A percentile compares a stretch with the other conserved stretches of the same genome.
Evolutionary conservation across 2,113 vertebrate species (phyloP).

Genomic region (Astatotilapia flaviijosephi): DNA sequence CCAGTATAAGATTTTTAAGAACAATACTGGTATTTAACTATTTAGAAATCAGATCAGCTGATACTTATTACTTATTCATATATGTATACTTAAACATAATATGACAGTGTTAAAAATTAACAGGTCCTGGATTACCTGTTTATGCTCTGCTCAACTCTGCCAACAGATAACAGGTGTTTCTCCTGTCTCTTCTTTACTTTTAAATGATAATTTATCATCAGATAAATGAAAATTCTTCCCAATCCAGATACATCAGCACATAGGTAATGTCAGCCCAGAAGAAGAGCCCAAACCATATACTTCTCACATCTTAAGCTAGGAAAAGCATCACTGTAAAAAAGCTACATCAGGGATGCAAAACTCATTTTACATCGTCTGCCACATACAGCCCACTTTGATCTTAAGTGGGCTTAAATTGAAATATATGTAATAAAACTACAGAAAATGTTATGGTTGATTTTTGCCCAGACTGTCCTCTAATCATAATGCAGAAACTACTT

Average conservation of each 20-base stretch:
- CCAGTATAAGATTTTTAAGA: not conserved
- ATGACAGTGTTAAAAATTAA: not conserved
- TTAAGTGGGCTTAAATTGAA: not conserved
- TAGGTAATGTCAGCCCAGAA: not conserved
- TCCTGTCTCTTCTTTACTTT: not conserved
- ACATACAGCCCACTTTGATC: not conserved
- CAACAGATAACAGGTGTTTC: not conserved
- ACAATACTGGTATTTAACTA: not conserved
- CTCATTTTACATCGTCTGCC: not conserved
- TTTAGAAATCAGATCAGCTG: not conserved
- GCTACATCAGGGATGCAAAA: not conserved
- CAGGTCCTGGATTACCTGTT: not conserved
- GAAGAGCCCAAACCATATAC: not conserved
- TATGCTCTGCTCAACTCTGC: not conserved
- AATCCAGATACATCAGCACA: not conserved
- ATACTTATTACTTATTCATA: not conserved
- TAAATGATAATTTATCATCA: accelerated
- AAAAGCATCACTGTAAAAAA: not conserved
- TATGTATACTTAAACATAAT: not conserved
- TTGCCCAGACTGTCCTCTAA: not conserved
- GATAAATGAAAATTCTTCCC: not conserved
- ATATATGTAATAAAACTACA: not conserved
- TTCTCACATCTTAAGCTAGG: not conserved
- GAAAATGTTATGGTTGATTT: not conserved
- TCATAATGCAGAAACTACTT: not conserved